Evolutionary conservation across 1,140 invertebrate genomes (phyloP).

Genomic region (Sarcophaga peregrina): DNA sequence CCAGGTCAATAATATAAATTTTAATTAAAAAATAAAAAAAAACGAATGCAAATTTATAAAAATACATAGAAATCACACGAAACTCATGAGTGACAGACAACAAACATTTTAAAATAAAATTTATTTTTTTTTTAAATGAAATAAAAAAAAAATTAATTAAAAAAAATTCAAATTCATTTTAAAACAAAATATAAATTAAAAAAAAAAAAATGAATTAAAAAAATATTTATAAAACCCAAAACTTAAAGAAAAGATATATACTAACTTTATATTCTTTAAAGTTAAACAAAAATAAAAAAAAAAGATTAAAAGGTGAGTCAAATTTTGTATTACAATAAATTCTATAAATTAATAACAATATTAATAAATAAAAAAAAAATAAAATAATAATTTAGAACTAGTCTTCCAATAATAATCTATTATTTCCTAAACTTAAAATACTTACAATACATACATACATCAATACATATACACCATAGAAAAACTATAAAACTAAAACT

Average conservation of each 20-base stretch:
- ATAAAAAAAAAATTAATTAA: no score
- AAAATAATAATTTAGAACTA: slow-evolving; percentile 17
- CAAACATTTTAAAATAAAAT: neutral
- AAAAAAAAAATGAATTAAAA: no score
- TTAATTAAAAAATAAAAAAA: no score
- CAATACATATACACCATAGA: no score
- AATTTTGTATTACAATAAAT: neutral
- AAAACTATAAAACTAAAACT: no score
- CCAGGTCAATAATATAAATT: neutral
- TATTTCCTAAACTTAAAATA: slow-evolving; percentile 19
- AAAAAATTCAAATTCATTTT: no score
- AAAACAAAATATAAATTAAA: no score
- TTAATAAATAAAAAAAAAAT: neutral
- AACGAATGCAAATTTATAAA: neutral
- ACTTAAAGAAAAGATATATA: neutral
- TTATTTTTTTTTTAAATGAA: no score
- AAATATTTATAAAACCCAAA: no score
- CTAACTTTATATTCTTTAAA: neutral
- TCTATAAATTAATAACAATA: no score
- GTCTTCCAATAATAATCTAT: slow-evolving; percentile 21
- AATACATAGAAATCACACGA: neutral
- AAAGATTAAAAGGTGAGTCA: neutral
- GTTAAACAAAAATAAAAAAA: neutral
- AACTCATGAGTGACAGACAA: neutral
- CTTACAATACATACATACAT: neutral